Base-by-base conservation (phyloP, 2,797 vertebrate species). In the Melanogrammus aeglefinus region DNA sequence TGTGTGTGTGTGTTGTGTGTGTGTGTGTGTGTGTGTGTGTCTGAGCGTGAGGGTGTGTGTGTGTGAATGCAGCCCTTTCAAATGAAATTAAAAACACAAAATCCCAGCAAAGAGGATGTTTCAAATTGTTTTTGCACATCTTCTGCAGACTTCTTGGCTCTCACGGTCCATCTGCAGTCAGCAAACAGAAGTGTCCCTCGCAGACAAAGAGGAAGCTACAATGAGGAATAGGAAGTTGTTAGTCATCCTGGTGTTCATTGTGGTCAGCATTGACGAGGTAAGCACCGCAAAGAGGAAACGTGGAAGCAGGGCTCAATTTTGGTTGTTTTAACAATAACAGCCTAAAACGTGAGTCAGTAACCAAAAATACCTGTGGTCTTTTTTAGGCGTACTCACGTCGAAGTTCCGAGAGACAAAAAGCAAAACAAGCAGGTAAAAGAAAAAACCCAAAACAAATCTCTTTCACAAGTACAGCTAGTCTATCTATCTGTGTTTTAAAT, bases 151-250 rank as follows among this genome's bases (percentile, higher is more conserved):
- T 51, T 2, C 13, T 38, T 79, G 81, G 3, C 36, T 75, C 76
- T 78, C 78, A 38, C 8, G 77, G 72, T 12, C 2, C 0, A 0
- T 47, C 57, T 33, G 3, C 79, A 82, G 83, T 78, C 69, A 81
- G 47, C 88, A 86, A 87, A 81, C 87, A 27, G 63, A 9, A 24
- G 1, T n/a, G 74, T 57, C 18, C 7, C 2, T 16, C 21, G 12
- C 88, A 88, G 74, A 33, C n/a, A 75, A 77, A 74, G 12, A 74
- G 39, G 73, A 74, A 44, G 36, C 35, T 44, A 81, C 77, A 84
- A 76, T 81, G 51, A 88, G 77, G 38, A 94, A 27, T 2, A 9
- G 94, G 91, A 90, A 90, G 6, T 71, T 88, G 1, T 84, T 90
- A n/a, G 70, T 93, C 85, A 84, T 89, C n/a, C 1, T 92, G 2